Conservation (phyloP, 2,888 invertebrate genomes). For the Lysandra coridon region DNA sequence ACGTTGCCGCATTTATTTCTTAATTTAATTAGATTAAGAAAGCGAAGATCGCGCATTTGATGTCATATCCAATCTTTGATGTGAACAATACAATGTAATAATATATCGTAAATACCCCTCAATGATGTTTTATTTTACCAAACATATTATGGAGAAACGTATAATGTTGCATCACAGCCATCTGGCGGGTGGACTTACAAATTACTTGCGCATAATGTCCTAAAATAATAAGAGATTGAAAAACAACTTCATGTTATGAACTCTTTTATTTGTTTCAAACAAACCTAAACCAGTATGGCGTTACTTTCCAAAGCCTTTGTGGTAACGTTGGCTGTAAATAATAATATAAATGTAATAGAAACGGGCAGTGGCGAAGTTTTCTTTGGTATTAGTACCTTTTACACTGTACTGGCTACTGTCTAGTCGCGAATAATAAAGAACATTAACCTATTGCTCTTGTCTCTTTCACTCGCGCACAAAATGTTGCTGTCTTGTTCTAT, state of each 20-base stretch:
- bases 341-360: background rate
- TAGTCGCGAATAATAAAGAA: background rate
- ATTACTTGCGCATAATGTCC: background rate
- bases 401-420: too few relatives aligned
- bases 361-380: background rate
- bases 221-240: background rate
- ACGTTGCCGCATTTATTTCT: constrained; percentile 56
- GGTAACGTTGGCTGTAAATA: constrained; percentile 26
- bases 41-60: constrained; percentile 60
- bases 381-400: background rate
- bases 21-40: constrained; percentile 43
- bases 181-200: background rate
- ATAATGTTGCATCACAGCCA: background rate
- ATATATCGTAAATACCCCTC: constrained; percentile 62
- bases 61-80: constrained; percentile 61
- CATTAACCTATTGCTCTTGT: background rate
- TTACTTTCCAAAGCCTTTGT: constrained; percentile 22
- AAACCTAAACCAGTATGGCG: constrained; percentile 19
- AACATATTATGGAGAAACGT: background rate
- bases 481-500: background rate
- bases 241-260: background rate
- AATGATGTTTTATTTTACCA: constrained; percentile 42
- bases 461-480: background rate
- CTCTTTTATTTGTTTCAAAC: constrained; percentile 13
- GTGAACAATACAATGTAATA: constrained; percentile 58